Evolutionary conservation across 1,140 invertebrate species (phyloP).

Genomic region (Mesaphorura yosii): DNA sequence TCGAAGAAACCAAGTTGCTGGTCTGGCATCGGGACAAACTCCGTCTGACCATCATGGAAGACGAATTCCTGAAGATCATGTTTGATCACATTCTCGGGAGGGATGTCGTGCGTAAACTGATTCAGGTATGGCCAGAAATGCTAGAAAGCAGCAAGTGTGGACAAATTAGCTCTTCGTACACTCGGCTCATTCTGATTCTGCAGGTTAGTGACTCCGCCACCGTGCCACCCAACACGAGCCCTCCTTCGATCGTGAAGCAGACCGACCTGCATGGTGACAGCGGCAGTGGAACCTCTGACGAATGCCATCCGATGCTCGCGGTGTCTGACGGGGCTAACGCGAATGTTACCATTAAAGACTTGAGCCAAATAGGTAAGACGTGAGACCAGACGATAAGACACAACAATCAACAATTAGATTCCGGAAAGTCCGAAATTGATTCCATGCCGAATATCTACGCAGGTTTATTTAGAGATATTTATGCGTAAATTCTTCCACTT

Average conservation of each 20-base stretch:
- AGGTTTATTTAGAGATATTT: background rate
- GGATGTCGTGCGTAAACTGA: slow-evolving; percentile 79
- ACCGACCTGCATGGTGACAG: no score
- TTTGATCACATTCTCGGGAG: slow-evolving; percentile 76
- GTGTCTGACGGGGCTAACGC: no score
- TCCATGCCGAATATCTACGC: background rate
- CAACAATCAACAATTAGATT: background rate
- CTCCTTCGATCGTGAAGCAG: background rate
- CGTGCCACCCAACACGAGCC: background rate
- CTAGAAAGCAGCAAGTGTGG: background rate
- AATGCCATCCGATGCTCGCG: slow-evolving; percentile 4
- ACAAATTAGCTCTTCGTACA: background rate
- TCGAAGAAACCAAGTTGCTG: slow-evolving; percentile 72
- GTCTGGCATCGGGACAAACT: slow-evolving; percentile 71
- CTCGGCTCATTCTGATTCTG: slow-evolving; percentile 3
- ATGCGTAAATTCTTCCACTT: background rate
- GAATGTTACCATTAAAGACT: no score
- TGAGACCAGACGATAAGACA: slow-evolving; percentile 3
- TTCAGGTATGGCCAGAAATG: slow-evolving; percentile 51
- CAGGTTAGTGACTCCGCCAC: slow-evolving; percentile 12
- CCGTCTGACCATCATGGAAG: slow-evolving; percentile 61
- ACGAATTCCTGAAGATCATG: slow-evolving; percentile 69
- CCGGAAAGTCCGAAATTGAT: background rate
- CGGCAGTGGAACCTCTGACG: background rate
- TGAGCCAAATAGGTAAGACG: slow-evolving; percentile 1